phyloP scores from a whole-genome alignment of 2,888 invertebrate genomes.

The Dexiosoma caninum region DNA sequence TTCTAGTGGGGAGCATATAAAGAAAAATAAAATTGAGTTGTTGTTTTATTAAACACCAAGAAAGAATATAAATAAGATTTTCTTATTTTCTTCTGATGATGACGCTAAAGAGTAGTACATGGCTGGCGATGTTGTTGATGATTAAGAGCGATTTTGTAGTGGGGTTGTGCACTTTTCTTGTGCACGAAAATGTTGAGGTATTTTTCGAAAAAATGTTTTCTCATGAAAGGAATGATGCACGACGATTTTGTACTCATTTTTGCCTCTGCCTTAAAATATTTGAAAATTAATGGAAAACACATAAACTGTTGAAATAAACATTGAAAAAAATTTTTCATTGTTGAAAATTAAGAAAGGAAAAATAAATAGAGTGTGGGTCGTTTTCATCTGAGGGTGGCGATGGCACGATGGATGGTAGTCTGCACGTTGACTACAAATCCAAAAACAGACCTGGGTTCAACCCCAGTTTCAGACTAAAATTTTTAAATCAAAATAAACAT shows the following conservation, averaged over 20 bases:
- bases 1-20: too few relatives aligned
- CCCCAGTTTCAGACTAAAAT: too few relatives aligned
- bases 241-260: not conserved
- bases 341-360: not conserved
- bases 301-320: constrained; percentile 11
- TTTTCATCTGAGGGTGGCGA: too few relatives aligned
- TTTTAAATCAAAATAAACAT: too few relatives aligned
- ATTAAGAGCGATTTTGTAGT: not conserved
- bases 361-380: not conserved
- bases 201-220: not conserved
- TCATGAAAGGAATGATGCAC: not conserved
- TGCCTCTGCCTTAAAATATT: not conserved
- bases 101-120: not conserved
- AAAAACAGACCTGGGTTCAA: too few relatives aligned
- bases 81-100: not conserved
- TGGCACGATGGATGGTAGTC: too few relatives aligned
- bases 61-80: not conserved
- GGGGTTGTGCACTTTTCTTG: not conserved
- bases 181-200: not conserved
- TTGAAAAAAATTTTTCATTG: constrained; percentile 2
- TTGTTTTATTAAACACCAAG: not conserved
- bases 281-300: constrained; percentile 25
- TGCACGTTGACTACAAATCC: too few relatives aligned
- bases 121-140: not conserved
- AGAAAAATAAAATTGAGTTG: not conserved